Base-by-base conservation (phyloP, 2,888 invertebrate genomes). In the Meandrusa payeni region DNA sequence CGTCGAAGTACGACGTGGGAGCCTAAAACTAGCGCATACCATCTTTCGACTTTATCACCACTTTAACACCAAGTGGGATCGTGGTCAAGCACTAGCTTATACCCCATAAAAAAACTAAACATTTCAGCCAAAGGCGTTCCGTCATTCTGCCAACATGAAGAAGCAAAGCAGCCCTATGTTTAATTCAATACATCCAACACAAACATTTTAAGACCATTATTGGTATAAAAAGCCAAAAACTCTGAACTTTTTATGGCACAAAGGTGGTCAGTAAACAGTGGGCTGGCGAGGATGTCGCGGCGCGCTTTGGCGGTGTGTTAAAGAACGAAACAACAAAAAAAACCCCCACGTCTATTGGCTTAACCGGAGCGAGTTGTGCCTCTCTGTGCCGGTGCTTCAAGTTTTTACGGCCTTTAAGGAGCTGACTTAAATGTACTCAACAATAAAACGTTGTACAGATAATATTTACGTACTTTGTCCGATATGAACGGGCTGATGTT, bases 241-340 rank as follows among this genome's bases (percentile, higher is more conserved):
- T 34, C 22, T 10, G 33, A 20, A 22, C 22, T 42, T 42, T 42
- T 42, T 42, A 24, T 36, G 28, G 15, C 24, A 23, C 22, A 42
- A 36, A 42, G 42, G 42, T 42, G 36, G 42, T 41, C 33, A 41
- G 42, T 13, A 42, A 42, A 42, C 42, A 42, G 29, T 29, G 36
- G 28, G 23, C 23, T 10, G 36, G 36, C 13, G 31, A 23, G 20
- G 26, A 13, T 24, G 32, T 13, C 20, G 36, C 42, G 42, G 42
- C 29, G 19, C 5, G 28, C 42, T 42, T 42, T 42, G 42, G 36
- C 42, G 42, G 42, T 29, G 23, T n/a, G 23, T 28, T 29, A 36
- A 42, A 42, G 42, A 29, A 24, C 22, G 23, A 22, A 7, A 9
- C 19, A 24, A 23, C 29, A 36, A 40, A 42, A 34, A 41, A 28